Evolutionary conservation across 2,888 invertebrate species (phyloP).

Genomic region (Cyclophora punctaria): DNA sequence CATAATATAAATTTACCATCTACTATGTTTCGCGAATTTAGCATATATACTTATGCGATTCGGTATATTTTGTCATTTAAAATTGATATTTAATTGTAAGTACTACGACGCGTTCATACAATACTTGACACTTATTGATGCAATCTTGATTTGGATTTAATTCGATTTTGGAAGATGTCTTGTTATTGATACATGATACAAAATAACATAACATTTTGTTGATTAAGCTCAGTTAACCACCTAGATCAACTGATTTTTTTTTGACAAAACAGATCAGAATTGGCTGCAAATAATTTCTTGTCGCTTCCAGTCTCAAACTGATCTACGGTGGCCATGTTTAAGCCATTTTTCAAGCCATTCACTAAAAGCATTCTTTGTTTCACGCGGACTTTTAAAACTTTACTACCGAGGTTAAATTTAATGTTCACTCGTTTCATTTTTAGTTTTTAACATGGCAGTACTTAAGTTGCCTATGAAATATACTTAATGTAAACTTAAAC

Average conservation of each 20-base stretch:
- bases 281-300: no score
- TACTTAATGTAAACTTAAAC: no score
- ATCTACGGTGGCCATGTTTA: conserved; percentile 16
- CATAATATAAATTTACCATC: no score
- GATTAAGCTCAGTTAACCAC: no score
- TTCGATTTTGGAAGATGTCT: not conserved
- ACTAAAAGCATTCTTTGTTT: conserved; percentile 38
- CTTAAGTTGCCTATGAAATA: not conserved
- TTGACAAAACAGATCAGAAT: no score
- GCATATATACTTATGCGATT: no score
- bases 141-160: not conserved
- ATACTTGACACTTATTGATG: no score
- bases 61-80: not conserved
- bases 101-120: no score
- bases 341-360: conserved; percentile 37
- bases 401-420: conserved; percentile 23
- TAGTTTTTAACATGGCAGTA: conserved; percentile 9
- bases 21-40: no score
- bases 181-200: not conserved
- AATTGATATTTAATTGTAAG: conserved; percentile 1
- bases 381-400: conserved; percentile 23
- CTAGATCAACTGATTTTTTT: no score
- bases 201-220: not conserved
- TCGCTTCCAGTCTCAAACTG: conserved; percentile 15
- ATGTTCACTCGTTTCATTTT: conserved; percentile 22